Evolutionary conservation across 2,113 vertebrate species (phyloP).

Genomic region (Sardina pilchardus): DNA sequence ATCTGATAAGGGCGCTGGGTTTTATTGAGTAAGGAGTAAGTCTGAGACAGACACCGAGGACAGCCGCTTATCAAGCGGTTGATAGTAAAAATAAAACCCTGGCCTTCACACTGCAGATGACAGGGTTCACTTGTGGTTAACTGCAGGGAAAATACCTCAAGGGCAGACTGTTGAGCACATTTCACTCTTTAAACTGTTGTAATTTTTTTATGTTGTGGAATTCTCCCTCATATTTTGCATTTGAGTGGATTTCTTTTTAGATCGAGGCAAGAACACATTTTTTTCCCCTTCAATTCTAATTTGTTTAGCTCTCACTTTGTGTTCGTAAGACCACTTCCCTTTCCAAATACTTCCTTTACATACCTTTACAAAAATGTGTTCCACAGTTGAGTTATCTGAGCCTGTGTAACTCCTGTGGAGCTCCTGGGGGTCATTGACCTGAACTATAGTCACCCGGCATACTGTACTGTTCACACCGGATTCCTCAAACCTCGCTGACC

Average conservation of each 20-base stretch:
- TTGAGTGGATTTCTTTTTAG: not conserved
- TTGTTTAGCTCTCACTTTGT: not conserved
- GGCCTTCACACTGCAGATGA: constrained; percentile 50
- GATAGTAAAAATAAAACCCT: constrained; percentile 55
- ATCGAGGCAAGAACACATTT: not conserved
- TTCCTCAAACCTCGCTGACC: not conserved
- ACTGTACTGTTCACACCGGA: not conserved
- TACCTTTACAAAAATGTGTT: not conserved
- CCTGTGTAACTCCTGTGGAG: not conserved
- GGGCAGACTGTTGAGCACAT: not conserved
- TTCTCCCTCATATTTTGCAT: not conserved
- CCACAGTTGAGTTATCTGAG: not conserved
- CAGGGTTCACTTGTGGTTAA: not conserved
- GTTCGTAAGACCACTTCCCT: not conserved
- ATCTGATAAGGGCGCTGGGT: constrained; percentile 61
- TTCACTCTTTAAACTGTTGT: not conserved
- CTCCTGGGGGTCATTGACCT: not conserved
- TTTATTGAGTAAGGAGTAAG: constrained; percentile 73
- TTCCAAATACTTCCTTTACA: not conserved
- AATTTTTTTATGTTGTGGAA: not conserved
- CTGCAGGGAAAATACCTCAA: not conserved
- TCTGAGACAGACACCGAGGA: constrained; percentile 74
- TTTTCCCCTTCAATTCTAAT: not conserved
- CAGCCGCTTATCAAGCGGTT: constrained; percentile 61
- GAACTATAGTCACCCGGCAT: not conserved